A percentile compares a stretch with the other conserved stretches of the same genome.
phyloP scores from a whole-genome alignment of 2,888 invertebrate species.

The Helleia helle region DNA sequence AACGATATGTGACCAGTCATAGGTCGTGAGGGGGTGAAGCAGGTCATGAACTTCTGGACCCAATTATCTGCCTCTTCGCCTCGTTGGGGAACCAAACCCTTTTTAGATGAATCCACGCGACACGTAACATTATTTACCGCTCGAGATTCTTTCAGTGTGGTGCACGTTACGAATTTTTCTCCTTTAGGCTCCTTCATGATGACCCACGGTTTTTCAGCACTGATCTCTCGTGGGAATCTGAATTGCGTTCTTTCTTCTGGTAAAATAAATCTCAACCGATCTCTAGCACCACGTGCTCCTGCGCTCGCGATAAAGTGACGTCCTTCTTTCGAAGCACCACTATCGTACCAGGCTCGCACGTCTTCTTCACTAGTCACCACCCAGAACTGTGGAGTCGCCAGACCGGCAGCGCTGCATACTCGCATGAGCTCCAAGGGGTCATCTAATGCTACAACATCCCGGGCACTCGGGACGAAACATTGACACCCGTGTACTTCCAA shows the following conservation, averaged over 20 bases:
- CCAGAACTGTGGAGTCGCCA: conserved; percentile 79
- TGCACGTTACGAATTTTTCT: conserved; percentile 86
- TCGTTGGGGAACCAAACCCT: conserved; percentile 80
- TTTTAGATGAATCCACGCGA: conserved; percentile 77
- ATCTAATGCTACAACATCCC: conserved; percentile 84
- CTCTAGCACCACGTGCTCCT: conserved; percentile 82
- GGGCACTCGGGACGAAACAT: conserved; percentile 84
- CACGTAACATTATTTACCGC: conserved; percentile 89
- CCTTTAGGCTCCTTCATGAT: conserved; percentile 84
- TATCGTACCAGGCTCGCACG: conserved; percentile 80
- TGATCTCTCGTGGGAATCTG: conserved; percentile 80
- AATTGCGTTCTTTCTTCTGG: conserved; percentile 79
- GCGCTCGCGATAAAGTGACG: conserved; percentile 82
- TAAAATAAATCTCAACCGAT: conserved; percentile 79
- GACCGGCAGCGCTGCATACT: conserved; percentile 78
- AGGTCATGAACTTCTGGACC: conserved; percentile 81
- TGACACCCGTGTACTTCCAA: conserved; percentile 86
- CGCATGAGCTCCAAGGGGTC: conserved; percentile 84
- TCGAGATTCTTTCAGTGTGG: conserved; percentile 84
- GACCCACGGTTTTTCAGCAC: conserved; percentile 84
- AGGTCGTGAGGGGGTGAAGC: conserved; percentile 76
- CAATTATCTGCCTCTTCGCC: conserved; percentile 80
- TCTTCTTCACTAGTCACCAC: conserved; percentile 80
- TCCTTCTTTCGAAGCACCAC: conserved; percentile 72
- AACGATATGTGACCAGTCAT: conserved; percentile 88